A percentile compares a stretch with the other conserved stretches of the same genome.
Conservation (phyloP, 1,140 invertebrate genomes). For the Trachymyrmex cornetzi region DNA sequence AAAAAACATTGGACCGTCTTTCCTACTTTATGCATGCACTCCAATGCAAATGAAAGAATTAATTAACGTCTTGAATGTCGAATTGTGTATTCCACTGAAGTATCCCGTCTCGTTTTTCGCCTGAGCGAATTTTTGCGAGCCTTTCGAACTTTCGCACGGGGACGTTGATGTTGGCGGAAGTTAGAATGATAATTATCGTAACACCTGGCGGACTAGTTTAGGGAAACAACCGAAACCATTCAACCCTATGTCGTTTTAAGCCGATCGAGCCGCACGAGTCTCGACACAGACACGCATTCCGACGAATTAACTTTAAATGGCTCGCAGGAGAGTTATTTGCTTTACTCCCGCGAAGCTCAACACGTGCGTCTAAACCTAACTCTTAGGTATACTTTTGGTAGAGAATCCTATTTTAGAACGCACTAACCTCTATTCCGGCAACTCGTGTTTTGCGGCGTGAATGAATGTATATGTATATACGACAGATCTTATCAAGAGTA, state of each 20-base stretch:
- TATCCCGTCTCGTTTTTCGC: background rate
- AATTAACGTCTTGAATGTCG: background rate
- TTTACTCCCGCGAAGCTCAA: slow-evolving; percentile 59
- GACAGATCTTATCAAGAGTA: background rate
- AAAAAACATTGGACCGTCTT: background rate
- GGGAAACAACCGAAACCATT: slow-evolving; percentile 37
- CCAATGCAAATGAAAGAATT: slow-evolving; percentile 2
- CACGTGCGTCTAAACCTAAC: slow-evolving; percentile 64
- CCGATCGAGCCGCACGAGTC: slow-evolving; percentile 32
- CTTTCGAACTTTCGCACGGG: background rate
- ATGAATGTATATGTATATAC: background rate
- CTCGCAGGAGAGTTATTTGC: slow-evolving; percentile 52
- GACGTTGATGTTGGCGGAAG: slow-evolving; percentile 4
- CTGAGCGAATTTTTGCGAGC: slow-evolving; percentile 8
- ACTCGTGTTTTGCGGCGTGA: slow-evolving; percentile 22
- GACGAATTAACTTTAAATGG: slow-evolving; percentile 61
- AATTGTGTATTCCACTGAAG: background rate
- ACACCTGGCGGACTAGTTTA: slow-evolving; percentile 33
- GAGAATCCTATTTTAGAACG: slow-evolving; percentile 55
- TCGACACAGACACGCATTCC: slow-evolving; percentile 67
- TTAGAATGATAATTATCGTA: slow-evolving; percentile 2
- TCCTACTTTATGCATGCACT: background rate
- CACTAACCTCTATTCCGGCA: slow-evolving; percentile 18
- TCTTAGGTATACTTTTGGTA: slow-evolving; percentile 51
- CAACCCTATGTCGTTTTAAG: slow-evolving; percentile 59